These are phyloP conservation scores for Chromobotia macracanthus DNA, from an alignment of 2,797 vertebrate species.

Conservation along the genomic window DNA sequence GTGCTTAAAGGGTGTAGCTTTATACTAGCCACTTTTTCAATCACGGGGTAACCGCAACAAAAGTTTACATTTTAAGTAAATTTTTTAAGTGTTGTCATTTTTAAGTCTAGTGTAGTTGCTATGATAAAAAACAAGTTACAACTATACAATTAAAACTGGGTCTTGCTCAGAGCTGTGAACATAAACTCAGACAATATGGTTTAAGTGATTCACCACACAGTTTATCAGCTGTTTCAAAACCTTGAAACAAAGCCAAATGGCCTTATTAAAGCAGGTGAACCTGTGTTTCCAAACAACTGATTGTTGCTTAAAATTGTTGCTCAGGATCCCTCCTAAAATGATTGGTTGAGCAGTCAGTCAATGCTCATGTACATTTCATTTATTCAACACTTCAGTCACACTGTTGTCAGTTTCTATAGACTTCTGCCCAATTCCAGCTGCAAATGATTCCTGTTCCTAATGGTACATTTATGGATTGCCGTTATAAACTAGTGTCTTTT, in stretches of 20 bases:
- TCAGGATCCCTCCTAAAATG: conserved; percentile 2
- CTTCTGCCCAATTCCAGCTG: conserved; percentile 63
- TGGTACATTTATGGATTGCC: conserved; percentile 55
- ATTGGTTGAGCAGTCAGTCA: too few species aligned
- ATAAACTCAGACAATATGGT: too few species aligned
- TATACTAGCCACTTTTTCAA: conserved; percentile 13
- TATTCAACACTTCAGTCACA: background rate
- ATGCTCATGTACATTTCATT: background rate
- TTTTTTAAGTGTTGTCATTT: too few species aligned
- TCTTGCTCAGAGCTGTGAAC: background rate
- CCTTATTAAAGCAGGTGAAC: background rate
- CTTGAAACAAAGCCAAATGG: too few species aligned
- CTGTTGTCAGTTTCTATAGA: background rate
- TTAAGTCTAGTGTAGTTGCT: background rate
- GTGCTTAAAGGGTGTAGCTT: conserved; percentile 38
- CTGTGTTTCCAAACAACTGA: background rate
- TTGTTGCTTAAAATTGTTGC: background rate
- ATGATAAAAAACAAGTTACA: too few species aligned
- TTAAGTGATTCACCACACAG: background rate
- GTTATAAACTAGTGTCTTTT: conserved; percentile 50
- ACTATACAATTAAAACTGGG: background rate
- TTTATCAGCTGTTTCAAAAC: background rate
- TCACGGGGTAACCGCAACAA: background rate
- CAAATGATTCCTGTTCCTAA: conserved; percentile 57
- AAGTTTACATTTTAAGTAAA: too few species aligned